Conservation (phyloP, 2,113 vertebrate genomes). For the Cyphomyrus plagiostoma region DNA sequence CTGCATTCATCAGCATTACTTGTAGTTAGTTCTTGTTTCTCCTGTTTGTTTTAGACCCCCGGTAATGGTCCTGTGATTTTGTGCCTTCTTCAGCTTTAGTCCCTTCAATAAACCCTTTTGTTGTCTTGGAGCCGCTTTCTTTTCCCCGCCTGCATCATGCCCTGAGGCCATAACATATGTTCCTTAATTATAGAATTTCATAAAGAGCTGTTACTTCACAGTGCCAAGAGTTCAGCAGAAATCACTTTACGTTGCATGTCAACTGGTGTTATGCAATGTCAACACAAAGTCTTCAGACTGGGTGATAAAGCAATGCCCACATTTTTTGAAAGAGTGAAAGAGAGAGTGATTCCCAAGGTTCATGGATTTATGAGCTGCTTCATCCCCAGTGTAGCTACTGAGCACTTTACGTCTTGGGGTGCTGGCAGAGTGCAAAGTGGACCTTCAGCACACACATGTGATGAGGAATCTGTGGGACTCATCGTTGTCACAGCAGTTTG, state of each 20-base stretch:
- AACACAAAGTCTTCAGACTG: neutral
- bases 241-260: neutral
- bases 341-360: neutral
- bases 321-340: neutral
- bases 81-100: no score
- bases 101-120: no score
- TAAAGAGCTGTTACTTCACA: neutral
- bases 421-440: neutral
- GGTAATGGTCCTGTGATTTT: no score
- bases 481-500: constrained; percentile 2
- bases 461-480: neutral
- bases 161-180: no score
- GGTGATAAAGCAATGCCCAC: neutral
- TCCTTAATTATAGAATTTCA: neutral
- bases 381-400: neutral
- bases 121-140: no score
- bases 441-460: neutral
- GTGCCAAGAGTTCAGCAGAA: neutral
- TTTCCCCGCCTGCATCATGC: no score
- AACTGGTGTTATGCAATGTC: neutral
- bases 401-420: neutral
- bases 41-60: no score
- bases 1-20: no score
- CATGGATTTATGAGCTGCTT: neutral
- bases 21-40: no score